Evolutionary conservation across 2,888 invertebrate genomes (phyloP).

Genomic region (Trypoxylon attenuatum): DNA sequence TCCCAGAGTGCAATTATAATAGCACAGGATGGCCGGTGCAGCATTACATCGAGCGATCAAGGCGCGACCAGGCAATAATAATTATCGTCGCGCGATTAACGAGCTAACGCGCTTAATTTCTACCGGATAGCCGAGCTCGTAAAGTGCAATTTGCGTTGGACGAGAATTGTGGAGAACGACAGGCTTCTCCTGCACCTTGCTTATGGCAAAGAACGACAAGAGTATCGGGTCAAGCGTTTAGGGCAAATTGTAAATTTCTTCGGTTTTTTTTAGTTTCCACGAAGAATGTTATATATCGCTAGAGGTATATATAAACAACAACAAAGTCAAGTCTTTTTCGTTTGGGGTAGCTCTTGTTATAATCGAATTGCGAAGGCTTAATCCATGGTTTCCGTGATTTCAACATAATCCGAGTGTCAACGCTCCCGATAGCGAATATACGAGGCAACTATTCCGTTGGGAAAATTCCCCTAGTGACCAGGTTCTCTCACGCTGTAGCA

Average conservation of each 20-base stretch:
- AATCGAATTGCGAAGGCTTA: slow-evolving; percentile 12
- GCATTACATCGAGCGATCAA: slow-evolving; percentile 33
- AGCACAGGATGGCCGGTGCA: not conserved
- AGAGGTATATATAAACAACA: too few species aligned
- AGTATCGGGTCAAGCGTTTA: too few species aligned
- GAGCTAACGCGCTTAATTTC: slow-evolving; percentile 9
- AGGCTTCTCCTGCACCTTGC: too few species aligned
- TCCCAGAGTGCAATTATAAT: slow-evolving; percentile 29
- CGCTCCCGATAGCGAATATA: not conserved
- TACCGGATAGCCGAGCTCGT: slow-evolving; percentile 12
- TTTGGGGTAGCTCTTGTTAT: too few species aligned
- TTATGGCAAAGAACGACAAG: too few species aligned
- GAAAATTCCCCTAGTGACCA: slow-evolving; percentile 30
- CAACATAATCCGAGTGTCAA: slow-evolving; percentile 32
- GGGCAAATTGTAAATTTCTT: too few species aligned
- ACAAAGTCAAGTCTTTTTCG: too few species aligned
- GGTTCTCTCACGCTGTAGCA: slow-evolving; percentile 43
- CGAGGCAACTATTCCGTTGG: not conserved
- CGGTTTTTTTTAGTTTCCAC: too few species aligned
- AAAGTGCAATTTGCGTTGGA: slow-evolving; percentile 1
- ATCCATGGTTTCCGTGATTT: slow-evolving; percentile 45
- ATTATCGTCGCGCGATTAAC: slow-evolving; percentile 29
- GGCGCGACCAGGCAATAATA: slow-evolving; percentile 20
- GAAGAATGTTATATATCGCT: too few species aligned
- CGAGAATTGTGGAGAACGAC: too few species aligned